Conservation (phyloP, 2,113 vertebrate genomes). For the Phoxinus phoxinus region DNA sequence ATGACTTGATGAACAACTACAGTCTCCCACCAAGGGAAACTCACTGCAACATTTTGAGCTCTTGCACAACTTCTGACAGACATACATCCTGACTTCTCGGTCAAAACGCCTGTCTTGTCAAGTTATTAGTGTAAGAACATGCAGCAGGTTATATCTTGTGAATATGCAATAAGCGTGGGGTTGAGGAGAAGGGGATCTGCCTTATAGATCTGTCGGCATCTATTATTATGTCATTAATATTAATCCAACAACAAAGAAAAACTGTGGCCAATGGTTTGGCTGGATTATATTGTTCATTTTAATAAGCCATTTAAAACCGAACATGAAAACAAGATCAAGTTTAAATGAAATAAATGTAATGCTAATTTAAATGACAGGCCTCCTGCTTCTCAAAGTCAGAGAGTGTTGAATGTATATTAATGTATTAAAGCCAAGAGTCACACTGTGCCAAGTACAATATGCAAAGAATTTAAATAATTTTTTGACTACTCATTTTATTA, state of each 20-base stretch:
- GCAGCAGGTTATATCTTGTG: neutral
- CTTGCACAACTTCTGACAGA: neutral
- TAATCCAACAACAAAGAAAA: neutral
- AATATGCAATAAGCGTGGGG: too few species aligned
- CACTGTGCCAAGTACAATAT: neutral
- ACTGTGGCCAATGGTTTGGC: neutral
- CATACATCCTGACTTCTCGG: neutral
- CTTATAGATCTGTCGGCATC: neutral
- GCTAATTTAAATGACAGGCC: slow-evolving; percentile 13
- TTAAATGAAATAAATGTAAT: neutral
- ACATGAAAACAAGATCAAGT: slow-evolving; percentile 5
- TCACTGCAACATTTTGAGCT: neutral
- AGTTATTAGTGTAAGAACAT: neutral
- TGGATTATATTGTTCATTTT: slow-evolving; percentile 16
- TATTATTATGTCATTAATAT: neutral
- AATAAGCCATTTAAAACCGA: neutral
- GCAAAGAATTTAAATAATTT: neutral
- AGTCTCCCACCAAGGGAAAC: neutral
- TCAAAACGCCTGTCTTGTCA: neutral
- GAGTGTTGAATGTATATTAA: neutral
- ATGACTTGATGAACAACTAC: neutral
- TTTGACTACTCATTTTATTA: neutral
- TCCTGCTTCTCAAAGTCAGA: neutral
- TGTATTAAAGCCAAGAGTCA: neutral
- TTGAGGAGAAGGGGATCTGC: too few species aligned